Evolutionary conservation across 2,797 vertebrate species (phyloP).

Genomic region (Graptemys geographica): DNA sequence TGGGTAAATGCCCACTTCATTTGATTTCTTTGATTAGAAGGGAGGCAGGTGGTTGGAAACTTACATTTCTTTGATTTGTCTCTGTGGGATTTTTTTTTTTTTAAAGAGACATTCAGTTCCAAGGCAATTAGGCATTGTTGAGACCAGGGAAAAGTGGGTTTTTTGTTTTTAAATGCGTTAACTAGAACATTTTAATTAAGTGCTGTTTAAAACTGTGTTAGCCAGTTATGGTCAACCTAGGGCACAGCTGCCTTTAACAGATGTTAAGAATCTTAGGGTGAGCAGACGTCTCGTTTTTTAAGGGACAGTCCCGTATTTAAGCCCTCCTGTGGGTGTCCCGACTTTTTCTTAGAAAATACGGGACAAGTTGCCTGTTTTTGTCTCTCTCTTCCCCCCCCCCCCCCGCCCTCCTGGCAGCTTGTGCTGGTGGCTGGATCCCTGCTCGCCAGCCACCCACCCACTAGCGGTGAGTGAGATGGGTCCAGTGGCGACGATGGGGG

Average conservation of each 20-base stretch:
- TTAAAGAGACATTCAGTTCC: not conserved
- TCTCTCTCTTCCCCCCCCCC: rapidly evolving
- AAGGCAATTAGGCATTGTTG: not conserved
- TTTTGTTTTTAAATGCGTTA: not conserved
- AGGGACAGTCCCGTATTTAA: too few species aligned
- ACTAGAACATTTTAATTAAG: not conserved
- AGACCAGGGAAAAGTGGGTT: not conserved
- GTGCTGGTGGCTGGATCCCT: not conserved
- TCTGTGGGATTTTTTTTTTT: not conserved
- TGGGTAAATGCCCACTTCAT: too few species aligned
- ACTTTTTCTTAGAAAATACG: too few species aligned
- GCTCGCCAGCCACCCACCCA: too few species aligned
- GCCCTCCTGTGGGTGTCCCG: too few species aligned
- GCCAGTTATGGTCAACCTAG: not conserved
- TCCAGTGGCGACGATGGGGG: too few species aligned
- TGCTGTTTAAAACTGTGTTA: not conserved
- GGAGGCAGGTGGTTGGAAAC: not conserved
- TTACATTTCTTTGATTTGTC: not conserved
- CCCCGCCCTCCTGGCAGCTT: rapidly evolving
- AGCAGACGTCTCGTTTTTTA: too few species aligned
- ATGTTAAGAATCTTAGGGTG: too few species aligned
- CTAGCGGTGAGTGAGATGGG: too few species aligned
- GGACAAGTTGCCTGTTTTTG: too few species aligned
- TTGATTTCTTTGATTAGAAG: not conserved
- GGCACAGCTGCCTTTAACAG: rapidly evolving